phyloP scores from a whole-genome alignment of 1,140 invertebrate genomes.

The Anastrepha obliqua region DNA sequence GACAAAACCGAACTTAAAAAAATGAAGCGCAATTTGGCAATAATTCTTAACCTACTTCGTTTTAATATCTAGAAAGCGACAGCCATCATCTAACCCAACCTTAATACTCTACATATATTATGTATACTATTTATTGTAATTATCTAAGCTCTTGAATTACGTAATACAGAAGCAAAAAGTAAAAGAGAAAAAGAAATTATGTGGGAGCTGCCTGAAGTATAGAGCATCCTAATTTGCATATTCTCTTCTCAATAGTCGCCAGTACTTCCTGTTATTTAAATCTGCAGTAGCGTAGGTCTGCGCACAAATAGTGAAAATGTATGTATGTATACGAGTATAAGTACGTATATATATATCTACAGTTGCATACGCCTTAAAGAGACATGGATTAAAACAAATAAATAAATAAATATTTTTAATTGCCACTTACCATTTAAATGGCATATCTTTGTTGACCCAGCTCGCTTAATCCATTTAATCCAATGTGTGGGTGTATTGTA shows the following conservation, averaged over 20 bases:
- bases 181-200: background rate
- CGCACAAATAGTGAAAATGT: background rate
- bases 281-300: background rate
- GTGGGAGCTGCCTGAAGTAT: background rate
- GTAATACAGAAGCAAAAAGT: background rate
- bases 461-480: background rate
- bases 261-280: background rate
- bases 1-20: too few species aligned
- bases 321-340: background rate
- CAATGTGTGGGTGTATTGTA: background rate
- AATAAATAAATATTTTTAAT: conserved; percentile 6
- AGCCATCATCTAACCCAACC: too few species aligned
- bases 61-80: too few species aligned
- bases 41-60: too few species aligned
- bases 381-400: background rate
- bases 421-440: background rate
- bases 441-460: background rate
- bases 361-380: background rate
- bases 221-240: background rate
- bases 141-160: background rate
- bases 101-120: too few species aligned
- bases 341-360: background rate
- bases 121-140: too few species aligned
- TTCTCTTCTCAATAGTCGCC: background rate
- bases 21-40: too few species aligned